Evolutionary conservation across 2,113 vertebrate species (phyloP).

Genomic region (Embiotoca jacksoni): DNA sequence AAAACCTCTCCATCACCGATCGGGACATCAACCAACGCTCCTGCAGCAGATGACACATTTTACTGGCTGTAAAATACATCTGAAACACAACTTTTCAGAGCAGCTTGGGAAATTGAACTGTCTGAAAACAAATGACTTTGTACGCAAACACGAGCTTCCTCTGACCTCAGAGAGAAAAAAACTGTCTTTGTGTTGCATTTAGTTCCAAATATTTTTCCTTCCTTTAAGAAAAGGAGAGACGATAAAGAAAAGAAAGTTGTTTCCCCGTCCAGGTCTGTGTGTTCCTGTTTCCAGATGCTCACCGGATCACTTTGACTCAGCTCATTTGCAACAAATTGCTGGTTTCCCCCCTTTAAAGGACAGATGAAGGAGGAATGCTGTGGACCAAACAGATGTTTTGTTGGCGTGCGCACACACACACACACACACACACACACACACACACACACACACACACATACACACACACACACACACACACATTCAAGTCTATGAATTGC

Average conservation of each 20-base stretch:
- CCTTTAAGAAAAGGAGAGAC: background rate
- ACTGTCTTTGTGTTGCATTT: background rate
- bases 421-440: no score
- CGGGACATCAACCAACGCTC: no score
- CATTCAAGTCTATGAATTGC: conserved; percentile 21
- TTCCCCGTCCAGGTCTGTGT: conserved; percentile 5
- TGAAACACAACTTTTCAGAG: no score
- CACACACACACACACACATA: no score
- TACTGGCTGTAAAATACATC: no score
- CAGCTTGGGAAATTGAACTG: no score
- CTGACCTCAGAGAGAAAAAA: no score
- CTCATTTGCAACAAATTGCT: conserved; percentile 71
- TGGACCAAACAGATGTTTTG: conserved; percentile 69
- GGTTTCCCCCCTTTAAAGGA: conserved; percentile 54
- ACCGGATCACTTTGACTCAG: conserved; percentile 34
- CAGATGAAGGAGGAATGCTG: conserved; percentile 52
- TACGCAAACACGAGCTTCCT: no score
- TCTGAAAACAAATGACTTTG: no score
- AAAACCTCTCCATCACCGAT: no score
- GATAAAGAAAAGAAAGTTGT: background rate
- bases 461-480: background rate
- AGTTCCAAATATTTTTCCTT: background rate
- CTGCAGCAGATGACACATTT: no score
- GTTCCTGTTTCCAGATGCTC: conserved; percentile 56
- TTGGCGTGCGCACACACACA: conserved; percentile 2